A percentile compares a stretch with the other conserved stretches of the same genome.
Evolutionary conservation across 2,113 vertebrate species (phyloP).

Genomic region (Proterorhinus semilunaris): DNA sequence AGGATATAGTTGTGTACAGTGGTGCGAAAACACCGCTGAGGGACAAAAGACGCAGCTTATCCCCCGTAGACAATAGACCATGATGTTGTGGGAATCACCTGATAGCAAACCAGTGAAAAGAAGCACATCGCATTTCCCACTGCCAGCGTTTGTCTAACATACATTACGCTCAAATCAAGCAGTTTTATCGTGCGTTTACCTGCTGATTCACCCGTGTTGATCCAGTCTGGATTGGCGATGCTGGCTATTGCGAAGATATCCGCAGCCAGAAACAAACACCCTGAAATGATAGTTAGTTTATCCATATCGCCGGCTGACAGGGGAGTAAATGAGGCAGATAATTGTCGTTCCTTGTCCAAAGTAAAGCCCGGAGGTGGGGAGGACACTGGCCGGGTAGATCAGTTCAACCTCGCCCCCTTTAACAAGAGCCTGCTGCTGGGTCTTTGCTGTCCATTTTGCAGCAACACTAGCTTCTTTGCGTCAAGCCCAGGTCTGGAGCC

Average conservation of each 20-base stretch:
- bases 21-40: conserved; percentile 7
- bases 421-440: conserved; percentile 51
- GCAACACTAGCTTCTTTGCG: conserved; percentile 52
- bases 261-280: conserved; percentile 96
- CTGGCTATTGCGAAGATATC: conserved; percentile 98
- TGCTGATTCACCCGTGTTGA: conserved; percentile 97
- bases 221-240: conserved; percentile 98
- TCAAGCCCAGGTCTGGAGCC: conserved; percentile 40
- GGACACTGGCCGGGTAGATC: conserved; percentile 51
- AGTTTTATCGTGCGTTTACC: conserved; percentile 75
- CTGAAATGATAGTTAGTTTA: conserved; percentile 98
- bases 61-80: conserved; percentile 21
- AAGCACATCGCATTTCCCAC: too few relatives aligned
- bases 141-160: background rate
- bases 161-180: background rate
- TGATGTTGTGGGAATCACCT: conserved; percentile 31
- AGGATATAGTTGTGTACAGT: background rate
- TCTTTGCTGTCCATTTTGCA: conserved; percentile 64
- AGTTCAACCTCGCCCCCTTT: conserved; percentile 67
- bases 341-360: conserved; percentile 40
- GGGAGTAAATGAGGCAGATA: conserved; percentile 8
- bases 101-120: background rate
- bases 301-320: conserved; percentile 81
- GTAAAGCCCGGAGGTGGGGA: conserved; percentile 30
- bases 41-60: conserved; percentile 51